Evolutionary conservation across 2,888 invertebrate species (phyloP).

Genomic region (Scaptomyza parva): DNA sequence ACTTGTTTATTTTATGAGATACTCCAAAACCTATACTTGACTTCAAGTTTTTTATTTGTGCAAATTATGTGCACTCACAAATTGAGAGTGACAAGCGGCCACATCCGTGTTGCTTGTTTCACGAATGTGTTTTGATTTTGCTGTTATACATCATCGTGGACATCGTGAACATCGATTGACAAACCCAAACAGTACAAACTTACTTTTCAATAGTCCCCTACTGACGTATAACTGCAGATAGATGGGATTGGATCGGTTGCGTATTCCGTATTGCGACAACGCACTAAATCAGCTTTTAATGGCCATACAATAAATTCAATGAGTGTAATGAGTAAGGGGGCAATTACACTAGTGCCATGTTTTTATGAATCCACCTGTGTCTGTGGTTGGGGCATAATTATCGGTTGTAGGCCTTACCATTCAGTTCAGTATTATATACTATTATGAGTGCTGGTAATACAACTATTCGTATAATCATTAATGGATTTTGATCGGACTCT

Average conservation of each 20-base stretch:
- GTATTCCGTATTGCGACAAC: conserved; percentile 6
- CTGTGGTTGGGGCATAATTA: conserved; percentile 20
- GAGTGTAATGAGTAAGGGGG: conserved; percentile 25
- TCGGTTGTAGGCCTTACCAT: conserved; percentile 33
- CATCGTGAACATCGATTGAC: background rate
- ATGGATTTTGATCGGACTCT: conserved; percentile 71
- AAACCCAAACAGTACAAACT: background rate
- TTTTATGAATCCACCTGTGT: conserved; percentile 12
- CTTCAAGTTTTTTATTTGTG: conserved; percentile 74
- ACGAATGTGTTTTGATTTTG: conserved; percentile 26
- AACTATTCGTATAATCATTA: conserved; percentile 56
- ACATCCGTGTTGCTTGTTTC: conserved; percentile 17
- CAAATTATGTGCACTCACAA: conserved; percentile 47
- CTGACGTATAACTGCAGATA: background rate
- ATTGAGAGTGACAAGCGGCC: conserved; percentile 4
- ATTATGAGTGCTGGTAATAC: conserved; percentile 32
- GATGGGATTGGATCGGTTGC: background rate
- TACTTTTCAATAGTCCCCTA: conserved; percentile 1
- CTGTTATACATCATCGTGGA: background rate
- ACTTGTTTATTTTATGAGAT: conserved; percentile 79
- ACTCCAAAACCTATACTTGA: conserved; percentile 79
- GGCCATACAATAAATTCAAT: conserved; percentile 34
- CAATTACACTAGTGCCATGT: conserved; percentile 19
- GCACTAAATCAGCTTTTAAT: conserved; percentile 21
- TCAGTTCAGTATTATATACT: conserved; percentile 40